Conservation (phyloP, 2,888 invertebrate genomes). For the Cheilosia scutellata region DNA sequence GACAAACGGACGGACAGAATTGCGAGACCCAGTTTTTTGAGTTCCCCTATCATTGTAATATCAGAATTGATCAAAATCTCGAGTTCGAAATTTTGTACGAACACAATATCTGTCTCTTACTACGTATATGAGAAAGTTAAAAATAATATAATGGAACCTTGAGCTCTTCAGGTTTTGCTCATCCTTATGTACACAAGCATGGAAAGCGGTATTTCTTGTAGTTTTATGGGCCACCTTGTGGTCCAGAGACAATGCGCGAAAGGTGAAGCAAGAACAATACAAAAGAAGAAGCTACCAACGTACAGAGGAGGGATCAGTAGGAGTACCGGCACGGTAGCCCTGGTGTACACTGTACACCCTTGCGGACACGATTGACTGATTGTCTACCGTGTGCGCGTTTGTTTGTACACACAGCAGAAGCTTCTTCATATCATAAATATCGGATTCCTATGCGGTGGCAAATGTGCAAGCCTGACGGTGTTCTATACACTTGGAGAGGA, state of each 20-base stretch:
- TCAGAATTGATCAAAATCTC: too few species aligned
- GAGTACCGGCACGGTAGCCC: slow-evolving; percentile 61
- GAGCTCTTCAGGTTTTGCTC: slow-evolving; percentile 38
- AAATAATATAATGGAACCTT: slow-evolving; percentile 50
- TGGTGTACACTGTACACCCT: slow-evolving; percentile 66
- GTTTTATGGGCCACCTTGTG: slow-evolving; percentile 68
- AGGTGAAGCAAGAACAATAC: slow-evolving; percentile 23
- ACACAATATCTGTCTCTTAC: too few species aligned
- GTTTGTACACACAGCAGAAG: not conserved
- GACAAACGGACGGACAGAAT: too few species aligned
- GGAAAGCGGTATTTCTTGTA: slow-evolving; percentile 54
- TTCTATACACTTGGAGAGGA: not conserved
- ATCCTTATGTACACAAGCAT: slow-evolving; percentile 19
- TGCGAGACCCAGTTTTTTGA: too few species aligned
- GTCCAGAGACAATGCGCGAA: slow-evolving; percentile 56
- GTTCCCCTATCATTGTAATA: too few species aligned
- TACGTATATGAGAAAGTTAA: too few species aligned
- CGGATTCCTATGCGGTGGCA: slow-evolving; percentile 40
- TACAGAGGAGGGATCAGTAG: slow-evolving; percentile 33
- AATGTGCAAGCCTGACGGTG: not conserved
- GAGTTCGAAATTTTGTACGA: too few species aligned
- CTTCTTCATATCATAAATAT: slow-evolving; percentile 45
- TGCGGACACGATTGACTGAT: slow-evolving; percentile 75
- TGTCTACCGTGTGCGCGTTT: slow-evolving; percentile 61
- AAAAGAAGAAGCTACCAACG: slow-evolving; percentile 46